Percentiles rank a stretch among this genome's conserved stretches.
Evolutionary conservation across 2,888 invertebrate species (phyloP).

Genomic region (Meghimatium bilineatum): DNA sequence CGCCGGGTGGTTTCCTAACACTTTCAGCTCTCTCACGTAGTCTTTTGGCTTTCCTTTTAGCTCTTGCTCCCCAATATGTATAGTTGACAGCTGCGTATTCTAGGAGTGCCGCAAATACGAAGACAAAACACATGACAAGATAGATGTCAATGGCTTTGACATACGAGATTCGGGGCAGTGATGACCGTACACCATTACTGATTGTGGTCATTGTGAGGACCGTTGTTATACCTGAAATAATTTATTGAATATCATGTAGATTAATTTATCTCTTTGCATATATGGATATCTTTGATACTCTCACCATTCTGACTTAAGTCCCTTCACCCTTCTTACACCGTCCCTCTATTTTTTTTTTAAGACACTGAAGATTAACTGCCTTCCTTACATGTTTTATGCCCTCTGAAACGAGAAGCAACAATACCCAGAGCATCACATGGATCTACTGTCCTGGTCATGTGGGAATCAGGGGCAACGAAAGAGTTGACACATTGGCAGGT

Average conservation of each 20-base stretch:
- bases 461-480: too few species aligned
- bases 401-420: too few species aligned
- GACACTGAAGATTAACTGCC: too few species aligned
- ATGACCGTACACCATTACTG: conserved; percentile 97
- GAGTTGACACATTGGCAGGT: too few species aligned
- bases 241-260: neutral
- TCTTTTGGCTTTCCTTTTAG: conserved; percentile 91
- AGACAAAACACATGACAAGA: conserved; percentile 98
- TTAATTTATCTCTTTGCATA: too few species aligned
- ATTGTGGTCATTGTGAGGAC: conserved; percentile 99
- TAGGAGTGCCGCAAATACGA: conserved; percentile 96
- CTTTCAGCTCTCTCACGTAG: conserved; percentile 57
- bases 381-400: too few species aligned
- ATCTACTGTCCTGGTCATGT: too few species aligned
- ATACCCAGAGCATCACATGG: too few species aligned
- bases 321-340: too few species aligned
- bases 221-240: conserved; percentile 92
- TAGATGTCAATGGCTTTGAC: conserved; percentile 99
- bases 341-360: too few species aligned
- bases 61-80: conserved; percentile 98
- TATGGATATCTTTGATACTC: too few species aligned
- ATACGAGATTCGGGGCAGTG: conserved; percentile 96
- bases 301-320: too few species aligned
- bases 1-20: conserved; percentile 40
- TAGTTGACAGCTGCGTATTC: conserved; percentile 99